Percentiles rank a stretch among this genome's conserved stretches.
These are phyloP conservation scores for Gadus chalcogrammus DNA, from an alignment of 2,113 vertebrate genomes.

Conservation along the genomic window DNA sequence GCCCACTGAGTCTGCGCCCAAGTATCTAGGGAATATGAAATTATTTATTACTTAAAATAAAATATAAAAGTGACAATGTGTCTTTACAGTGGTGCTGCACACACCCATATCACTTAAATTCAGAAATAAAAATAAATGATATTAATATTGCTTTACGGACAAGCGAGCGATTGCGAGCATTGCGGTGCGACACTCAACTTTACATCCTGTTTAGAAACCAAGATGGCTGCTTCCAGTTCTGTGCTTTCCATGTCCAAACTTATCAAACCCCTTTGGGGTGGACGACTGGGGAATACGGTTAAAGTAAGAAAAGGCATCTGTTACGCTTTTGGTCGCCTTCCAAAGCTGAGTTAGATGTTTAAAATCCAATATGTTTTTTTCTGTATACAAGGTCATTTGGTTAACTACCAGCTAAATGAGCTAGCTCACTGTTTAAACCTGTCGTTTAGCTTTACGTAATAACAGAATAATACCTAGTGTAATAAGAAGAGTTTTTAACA, in stretches of 20 bases:
- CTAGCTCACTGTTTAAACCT: background rate
- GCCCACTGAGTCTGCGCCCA: background rate
- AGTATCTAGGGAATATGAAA: background rate
- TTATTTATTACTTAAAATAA: background rate
- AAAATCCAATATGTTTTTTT: background rate
- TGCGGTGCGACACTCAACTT: too few species aligned
- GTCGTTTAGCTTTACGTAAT: background rate
- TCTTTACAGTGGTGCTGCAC: too few species aligned
- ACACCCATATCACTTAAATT: too few species aligned
- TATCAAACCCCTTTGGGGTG: conserved; percentile 53
- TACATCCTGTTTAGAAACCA: conserved; percentile 19
- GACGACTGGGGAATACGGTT: conserved; percentile 50
- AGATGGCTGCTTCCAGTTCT: conserved; percentile 66
- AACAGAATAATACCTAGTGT: background rate
- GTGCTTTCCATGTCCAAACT: conserved; percentile 58
- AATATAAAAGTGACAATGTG: too few species aligned
- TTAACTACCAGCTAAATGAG: background rate
- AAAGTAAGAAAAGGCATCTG: conserved; percentile 57
- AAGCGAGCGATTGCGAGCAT: too few species aligned
- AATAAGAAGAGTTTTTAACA: background rate
- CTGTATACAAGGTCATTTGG: conserved; percentile 58
- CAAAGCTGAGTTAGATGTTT: background rate
- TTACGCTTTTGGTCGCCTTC: background rate
- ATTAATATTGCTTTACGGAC: too few species aligned
- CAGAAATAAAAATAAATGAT: too few species aligned